These are phyloP conservation scores for Chunga burmeisteri DNA, from an alignment of 2,113 vertebrate genomes.

Conservation along the genomic window DNA sequence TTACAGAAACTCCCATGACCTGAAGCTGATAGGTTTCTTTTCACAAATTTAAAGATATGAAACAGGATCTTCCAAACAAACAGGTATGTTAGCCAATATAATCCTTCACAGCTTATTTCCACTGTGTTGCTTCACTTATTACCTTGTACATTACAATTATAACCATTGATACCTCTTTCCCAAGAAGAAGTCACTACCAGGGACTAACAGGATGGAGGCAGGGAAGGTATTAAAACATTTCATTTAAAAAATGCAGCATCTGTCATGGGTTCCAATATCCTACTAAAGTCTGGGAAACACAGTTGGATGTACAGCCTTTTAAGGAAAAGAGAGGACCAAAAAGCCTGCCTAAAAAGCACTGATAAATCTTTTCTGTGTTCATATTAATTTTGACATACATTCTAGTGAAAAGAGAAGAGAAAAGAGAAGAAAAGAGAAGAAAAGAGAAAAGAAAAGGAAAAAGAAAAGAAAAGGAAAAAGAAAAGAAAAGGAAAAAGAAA, in stretches of 20 bases:
- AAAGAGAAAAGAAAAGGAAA: conserved; percentile 14
- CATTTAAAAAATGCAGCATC: conserved; percentile 57
- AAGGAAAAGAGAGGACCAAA: conserved; percentile 49
- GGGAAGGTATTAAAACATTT: conserved; percentile 51
- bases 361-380: conserved; percentile 72
- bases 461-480: background rate
- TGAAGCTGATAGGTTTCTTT: background rate
- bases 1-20: background rate
- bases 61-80: background rate
- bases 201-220: conserved; percentile 9
- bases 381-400: conserved; percentile 62
- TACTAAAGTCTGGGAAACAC: conserved; percentile 48
- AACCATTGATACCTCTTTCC: conserved; percentile 17
- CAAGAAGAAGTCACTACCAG: conserved; percentile 28
- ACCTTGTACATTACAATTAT: background rate
- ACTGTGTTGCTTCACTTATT: background rate
- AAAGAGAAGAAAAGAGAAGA: conserved; percentile 13
- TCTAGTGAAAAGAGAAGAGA: conserved; percentile 30
- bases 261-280: conserved; percentile 55
- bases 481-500: background rate
- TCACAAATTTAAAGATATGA: background rate
- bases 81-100: background rate
- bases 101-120: background rate
- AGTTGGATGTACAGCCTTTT: conserved; percentile 43
- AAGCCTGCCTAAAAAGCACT: conserved; percentile 54